Conservation (phyloP, 2,888 invertebrate genomes). For the Syrphus vitripennis region DNA sequence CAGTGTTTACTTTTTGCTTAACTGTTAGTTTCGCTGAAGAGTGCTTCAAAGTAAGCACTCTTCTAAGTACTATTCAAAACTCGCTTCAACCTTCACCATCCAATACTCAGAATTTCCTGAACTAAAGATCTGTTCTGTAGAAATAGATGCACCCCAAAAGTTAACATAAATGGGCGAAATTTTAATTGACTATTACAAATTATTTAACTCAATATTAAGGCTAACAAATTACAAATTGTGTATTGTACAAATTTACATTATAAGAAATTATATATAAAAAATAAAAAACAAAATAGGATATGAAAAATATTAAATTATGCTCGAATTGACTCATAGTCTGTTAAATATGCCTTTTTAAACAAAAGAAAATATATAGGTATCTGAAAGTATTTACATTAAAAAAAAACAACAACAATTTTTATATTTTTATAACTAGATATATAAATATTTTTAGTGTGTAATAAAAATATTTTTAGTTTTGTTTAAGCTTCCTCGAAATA, state of each 20-base stretch:
- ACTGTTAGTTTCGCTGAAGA: too few relatives aligned
- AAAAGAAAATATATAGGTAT: background rate
- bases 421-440: slow-evolving; percentile 44
- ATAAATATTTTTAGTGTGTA: background rate
- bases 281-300: background rate
- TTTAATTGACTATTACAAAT: background rate
- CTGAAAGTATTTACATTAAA: slow-evolving; percentile 37
- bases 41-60: too few relatives aligned
- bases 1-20: too few relatives aligned
- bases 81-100: background rate
- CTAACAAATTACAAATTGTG: background rate
- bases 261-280: slow-evolving; percentile 20
- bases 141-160: background rate
- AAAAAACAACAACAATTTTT: slow-evolving; percentile 25
- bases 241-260: slow-evolving; percentile 20
- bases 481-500: background rate
- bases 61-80: background rate
- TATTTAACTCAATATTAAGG: background rate
- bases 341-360: slow-evolving; percentile 56
- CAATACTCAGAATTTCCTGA: background rate
- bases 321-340: slow-evolving; percentile 37
- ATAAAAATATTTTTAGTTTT: background rate
- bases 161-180: background rate
- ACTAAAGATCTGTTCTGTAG: background rate
- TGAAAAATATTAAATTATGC: background rate